Evolutionary conservation across 2,797 vertebrate genomes (phyloP), one percentile per base, ranked within the genome.

Genomic region (Onychomys torridus): DNA sequence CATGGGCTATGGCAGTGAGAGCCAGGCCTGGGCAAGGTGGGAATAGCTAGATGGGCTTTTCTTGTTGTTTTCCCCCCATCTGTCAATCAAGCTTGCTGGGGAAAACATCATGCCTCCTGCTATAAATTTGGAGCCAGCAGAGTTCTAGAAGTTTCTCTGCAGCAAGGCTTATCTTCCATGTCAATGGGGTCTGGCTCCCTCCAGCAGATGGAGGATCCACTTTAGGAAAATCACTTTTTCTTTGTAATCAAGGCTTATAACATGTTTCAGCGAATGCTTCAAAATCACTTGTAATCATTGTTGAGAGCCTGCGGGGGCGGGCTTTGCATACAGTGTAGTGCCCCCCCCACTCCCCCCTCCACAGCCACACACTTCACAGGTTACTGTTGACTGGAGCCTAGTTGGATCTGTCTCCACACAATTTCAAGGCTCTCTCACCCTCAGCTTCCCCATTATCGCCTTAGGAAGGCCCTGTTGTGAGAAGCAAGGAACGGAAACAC

Each of bases 191-290:
- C 88, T 55, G 83, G 34, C 75, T 84, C 43, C 73, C 75, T 95
- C 92, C 52, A 40, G 92, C 46, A 78, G 88, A 82, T 73, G 73
- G 84, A 93, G 89, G 89, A 94, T 29, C 43, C 93, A 91, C 96
- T 96, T 94, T 29, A 86, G 90, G 93, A 95, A 97, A 97, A 95
- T 88, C 7, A 73, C 52, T 77, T 96, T 91, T 92, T 49, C 86
- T 93, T 97, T 96, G 89, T 96, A 96, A 97, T 97, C 90, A 97
- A 96, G 93, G 88, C 86, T 93, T 94, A 59, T 55, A 57, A 49
- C 43, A 29, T 59, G 75, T 96, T 91, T 93, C 43, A n/a, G 16
- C 40, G 86, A 89, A 32, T 94, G 93, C 94, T 96, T 97, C 83
- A 93, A 59, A 92, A 87, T 95, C 89, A 87, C 86, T 85, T 75